Base-by-base conservation (phyloP, 2,888 invertebrate species). In the Mythimna pallens region DNA sequence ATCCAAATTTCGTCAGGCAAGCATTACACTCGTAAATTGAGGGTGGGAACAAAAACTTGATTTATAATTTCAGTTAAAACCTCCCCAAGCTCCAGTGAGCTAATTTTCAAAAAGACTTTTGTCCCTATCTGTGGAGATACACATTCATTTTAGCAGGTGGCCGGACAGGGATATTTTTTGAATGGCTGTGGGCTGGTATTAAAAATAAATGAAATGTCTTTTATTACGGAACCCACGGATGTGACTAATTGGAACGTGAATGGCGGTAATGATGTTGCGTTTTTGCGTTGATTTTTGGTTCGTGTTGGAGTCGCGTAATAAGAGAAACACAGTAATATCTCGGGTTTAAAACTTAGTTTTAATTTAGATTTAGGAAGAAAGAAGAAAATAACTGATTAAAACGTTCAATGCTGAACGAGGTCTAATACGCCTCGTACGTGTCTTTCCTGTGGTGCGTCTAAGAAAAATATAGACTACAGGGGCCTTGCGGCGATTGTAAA, bases 21-120 rank as follows among this genome's bases (percentile, higher is more conserved):
- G 75, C 80, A 82, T 82, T 84, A 78, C 76, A 80, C 73, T 78
- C 80, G 70, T 73, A 80, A 82, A 85, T 73, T 78, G 78, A 76
- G 80, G 83, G 80, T 86, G 77, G 82, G 83, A 85, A 89, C 87
- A 91, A 90, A 92, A 91, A 91, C 89, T 87, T 91, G 91, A 92
- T 93, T 93, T 91, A 92, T 90, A 92, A 92, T 91, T 90, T 89
- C 81, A 76, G 87, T 83, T 82, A 84, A 90, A 90, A 89, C 83
- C 87, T 85, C 88, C 82, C 87, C 83, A 80, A 87, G 88, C 88
- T 88, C 81, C 84, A 87, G 83, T 84, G 89, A 87, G 89, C 89
- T 90, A 92, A 92, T 93, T 93, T 93, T 88, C 86, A 90, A 92
- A 85, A 90, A 92, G 91, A 92, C 89, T 91, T 89, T 89, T 87